Conservation (phyloP, 2,113 vertebrate genomes). For the Irena cyanogastra region DNA sequence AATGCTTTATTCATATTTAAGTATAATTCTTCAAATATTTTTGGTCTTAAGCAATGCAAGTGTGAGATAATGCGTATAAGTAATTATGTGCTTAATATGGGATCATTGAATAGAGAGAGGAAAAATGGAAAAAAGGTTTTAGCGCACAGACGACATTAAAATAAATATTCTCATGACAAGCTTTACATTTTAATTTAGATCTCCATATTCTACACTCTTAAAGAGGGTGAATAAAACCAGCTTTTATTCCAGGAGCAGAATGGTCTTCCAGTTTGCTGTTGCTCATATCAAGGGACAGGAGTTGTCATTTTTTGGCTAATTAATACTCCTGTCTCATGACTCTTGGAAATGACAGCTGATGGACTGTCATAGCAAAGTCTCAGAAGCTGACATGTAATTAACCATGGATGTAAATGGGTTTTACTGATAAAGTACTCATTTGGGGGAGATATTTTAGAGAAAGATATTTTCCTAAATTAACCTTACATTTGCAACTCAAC, state of each 20-base stretch:
- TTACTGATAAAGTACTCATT: neutral
- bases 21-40: neutral
- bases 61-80: neutral
- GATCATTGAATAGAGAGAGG: neutral
- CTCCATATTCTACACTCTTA: neutral
- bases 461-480: neutral
- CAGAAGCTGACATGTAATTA: neutral
- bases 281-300: neutral
- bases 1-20: neutral
- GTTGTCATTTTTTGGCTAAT: constrained; percentile 19
- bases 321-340: neutral
- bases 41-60: neutral
- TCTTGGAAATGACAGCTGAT: constrained; percentile 13
- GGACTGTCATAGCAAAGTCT: constrained; percentile 18
- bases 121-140: neutral
- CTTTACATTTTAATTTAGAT: neutral
- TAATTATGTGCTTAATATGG: neutral
- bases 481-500: neutral
- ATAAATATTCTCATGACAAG: neutral
- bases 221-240: neutral
- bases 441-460: neutral
- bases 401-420: neutral
- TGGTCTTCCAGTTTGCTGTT: neutral
- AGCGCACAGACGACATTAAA: neutral
- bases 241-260: neutral